Percentiles rank a stretch among this genome's conserved stretches.
These are phyloP conservation scores for Agelas oroides DNA, from an alignment of 37 sponge, comb jelly and placozoan genomes.

Conservation along the genomic window DNA sequence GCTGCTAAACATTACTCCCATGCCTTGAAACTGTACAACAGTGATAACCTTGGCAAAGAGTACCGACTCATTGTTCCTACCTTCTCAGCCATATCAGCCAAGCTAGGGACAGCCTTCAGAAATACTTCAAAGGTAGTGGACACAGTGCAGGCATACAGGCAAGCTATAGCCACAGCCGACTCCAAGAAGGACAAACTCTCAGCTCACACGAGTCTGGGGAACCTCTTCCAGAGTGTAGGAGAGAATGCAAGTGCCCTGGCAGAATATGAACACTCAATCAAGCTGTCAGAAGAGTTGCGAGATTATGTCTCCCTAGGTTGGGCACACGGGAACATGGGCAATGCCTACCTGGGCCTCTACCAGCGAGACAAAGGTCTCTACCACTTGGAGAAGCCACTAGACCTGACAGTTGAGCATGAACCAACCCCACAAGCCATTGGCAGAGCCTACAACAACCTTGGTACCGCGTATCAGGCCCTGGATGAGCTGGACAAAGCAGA, in stretches of 20 bases:
- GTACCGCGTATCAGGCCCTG: constrained; percentile 61
- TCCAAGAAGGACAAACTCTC: constrained; percentile 41
- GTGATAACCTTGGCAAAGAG: not conserved
- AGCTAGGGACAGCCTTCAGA: constrained; percentile 25
- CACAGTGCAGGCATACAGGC: constrained; percentile 20
- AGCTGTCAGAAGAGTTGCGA: constrained; percentile 14
- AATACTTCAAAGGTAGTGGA: constrained; percentile 42
- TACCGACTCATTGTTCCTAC: constrained; percentile 22
- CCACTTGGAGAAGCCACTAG: constrained; percentile 42
- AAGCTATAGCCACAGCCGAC: constrained; percentile 27
- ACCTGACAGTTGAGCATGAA: constrained; percentile 44
- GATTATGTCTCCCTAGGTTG: constrained; percentile 50
- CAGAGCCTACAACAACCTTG: constrained; percentile 63
- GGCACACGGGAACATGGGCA: constrained; percentile 71
- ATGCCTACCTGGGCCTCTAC: constrained; percentile 51
- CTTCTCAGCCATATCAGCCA: constrained; percentile 20
- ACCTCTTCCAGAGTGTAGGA: constrained; percentile 43
- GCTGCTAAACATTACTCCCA: constrained; percentile 35
- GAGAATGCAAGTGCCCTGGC: constrained; percentile 43
- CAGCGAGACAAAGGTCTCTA: constrained; percentile 51
- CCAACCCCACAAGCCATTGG: constrained; percentile 44
- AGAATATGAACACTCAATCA: constrained; percentile 34
- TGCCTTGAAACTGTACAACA: constrained; percentile 7
- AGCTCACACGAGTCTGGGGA: constrained; percentile 52
- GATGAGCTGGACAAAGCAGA: constrained; percentile 32